Evolutionary conservation across 2,888 invertebrate genomes (phyloP).

Genomic region (Drosophila percnosoma): DNA sequence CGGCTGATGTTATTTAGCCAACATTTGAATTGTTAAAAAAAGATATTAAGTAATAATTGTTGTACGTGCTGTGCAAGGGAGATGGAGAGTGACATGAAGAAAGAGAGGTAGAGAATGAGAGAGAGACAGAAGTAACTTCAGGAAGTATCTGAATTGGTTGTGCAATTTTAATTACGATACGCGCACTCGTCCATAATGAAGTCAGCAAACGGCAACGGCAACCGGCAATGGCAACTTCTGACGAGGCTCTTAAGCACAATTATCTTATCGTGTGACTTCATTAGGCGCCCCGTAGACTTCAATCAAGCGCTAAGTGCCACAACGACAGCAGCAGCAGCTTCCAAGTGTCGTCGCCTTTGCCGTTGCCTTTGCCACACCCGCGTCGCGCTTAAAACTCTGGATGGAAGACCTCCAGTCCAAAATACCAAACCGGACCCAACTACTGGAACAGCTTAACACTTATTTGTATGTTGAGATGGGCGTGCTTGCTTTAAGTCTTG

Average conservation of each 20-base stretch:
- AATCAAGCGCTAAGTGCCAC: conserved; percentile 41
- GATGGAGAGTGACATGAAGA: background rate
- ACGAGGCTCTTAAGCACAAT: conserved; percentile 50
- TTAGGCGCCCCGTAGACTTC: conserved; percentile 59
- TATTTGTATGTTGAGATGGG: background rate
- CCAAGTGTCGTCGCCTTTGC: conserved; percentile 58
- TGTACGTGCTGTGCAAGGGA: conserved; percentile 48
- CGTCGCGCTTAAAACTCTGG: conserved; percentile 33
- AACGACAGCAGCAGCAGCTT: conserved; percentile 36
- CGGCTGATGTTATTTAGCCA: conserved; percentile 49
- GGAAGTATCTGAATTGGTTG: conserved; percentile 53
- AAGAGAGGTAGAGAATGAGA: background rate
- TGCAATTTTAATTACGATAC: conserved; percentile 62
- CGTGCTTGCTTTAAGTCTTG: background rate
- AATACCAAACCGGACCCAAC: conserved; percentile 35
- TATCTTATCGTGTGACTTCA: conserved; percentile 71
- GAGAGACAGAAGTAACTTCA: conserved; percentile 26
- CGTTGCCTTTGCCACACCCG: conserved; percentile 58
- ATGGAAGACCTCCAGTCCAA: conserved; percentile 14
- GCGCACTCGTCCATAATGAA: conserved; percentile 41
- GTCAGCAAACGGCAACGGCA: conserved; percentile 19
- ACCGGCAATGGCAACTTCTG: conserved; percentile 13
- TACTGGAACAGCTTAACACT: conserved; percentile 6
- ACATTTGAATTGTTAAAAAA: conserved; percentile 63
- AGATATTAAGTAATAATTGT: conserved; percentile 66